A percentile compares a stretch with the other conserved stretches of the same genome.
These are phyloP conservation scores for Theocolax elegans DNA, from an alignment of 1,140 invertebrate genomes.

Conservation along the genomic window DNA sequence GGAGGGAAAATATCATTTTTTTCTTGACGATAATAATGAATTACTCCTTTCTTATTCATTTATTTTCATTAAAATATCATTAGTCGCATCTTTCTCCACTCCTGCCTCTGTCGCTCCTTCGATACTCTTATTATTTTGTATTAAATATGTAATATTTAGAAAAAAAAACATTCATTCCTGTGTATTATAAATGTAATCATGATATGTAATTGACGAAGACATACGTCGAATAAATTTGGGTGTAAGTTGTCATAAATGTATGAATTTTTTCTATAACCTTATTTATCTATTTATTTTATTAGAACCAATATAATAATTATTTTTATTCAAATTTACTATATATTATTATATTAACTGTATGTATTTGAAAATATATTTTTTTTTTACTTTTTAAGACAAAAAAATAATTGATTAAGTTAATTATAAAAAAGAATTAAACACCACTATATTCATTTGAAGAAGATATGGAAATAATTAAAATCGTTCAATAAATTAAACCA, in stretches of 20 bases:
- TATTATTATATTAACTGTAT: no score
- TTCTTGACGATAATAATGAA: background rate
- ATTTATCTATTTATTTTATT: background rate
- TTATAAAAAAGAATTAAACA: no score
- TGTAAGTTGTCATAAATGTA: constrained; percentile 33
- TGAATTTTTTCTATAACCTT: background rate
- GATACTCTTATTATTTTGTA: constrained; percentile 21
- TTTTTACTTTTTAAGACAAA: no score
- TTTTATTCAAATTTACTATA: no score
- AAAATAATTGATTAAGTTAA: no score
- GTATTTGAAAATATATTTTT: no score
- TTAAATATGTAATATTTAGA: constrained; percentile 25
- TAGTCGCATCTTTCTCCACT: background rate
- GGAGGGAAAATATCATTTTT: background rate
- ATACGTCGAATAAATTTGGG: constrained; percentile 36
- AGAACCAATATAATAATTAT: background rate
- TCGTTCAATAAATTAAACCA: no score
- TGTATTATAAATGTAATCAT: constrained; percentile 42
- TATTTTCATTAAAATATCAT: background rate
- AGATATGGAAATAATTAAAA: background rate
- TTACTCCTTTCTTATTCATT: background rate
- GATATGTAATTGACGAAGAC: constrained; percentile 38
- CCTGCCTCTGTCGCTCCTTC: background rate
- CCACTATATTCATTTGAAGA: no score
- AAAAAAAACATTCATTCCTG: constrained; percentile 40